Conservation (phyloP, 2,113 vertebrate species). For the Andinoacara biseriatus region DNA sequence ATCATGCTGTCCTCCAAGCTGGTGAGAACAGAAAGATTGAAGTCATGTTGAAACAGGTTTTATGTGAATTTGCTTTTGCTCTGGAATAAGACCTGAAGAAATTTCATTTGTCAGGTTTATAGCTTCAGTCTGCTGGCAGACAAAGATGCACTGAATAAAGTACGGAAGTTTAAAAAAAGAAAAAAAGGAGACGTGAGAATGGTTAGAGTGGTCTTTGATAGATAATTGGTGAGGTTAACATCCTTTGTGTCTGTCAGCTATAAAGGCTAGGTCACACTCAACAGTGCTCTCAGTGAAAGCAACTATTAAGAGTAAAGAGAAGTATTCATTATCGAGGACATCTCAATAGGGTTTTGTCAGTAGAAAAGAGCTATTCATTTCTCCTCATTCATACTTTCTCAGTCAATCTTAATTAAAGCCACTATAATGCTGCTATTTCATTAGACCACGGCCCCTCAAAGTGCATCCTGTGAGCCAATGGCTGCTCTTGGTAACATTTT, state of each 20-base stretch:
- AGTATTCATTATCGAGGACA: background rate
- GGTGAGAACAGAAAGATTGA: background rate
- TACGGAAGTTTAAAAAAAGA: background rate
- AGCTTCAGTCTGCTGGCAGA: background rate
- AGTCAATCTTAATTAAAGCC: background rate
- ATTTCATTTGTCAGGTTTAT: slow-evolving; percentile 4
- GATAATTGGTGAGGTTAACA: background rate
- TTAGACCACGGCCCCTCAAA: background rate
- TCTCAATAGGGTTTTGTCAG: background rate
- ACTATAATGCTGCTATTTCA: background rate
- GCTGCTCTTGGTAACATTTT: background rate
- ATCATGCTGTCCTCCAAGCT: background rate
- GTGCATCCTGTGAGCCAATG: background rate
- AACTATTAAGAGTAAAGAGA: background rate
- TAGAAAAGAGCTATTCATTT: slow-evolving; percentile 10
- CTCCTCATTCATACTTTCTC: background rate
- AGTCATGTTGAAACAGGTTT: background rate
- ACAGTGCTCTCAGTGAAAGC: background rate
- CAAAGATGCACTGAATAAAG: background rate
- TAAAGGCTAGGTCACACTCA: slow-evolving; percentile 1
- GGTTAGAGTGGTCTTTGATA: background rate
- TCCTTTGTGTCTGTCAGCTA: background rate
- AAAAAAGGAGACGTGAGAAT: background rate
- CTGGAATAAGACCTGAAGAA: background rate
- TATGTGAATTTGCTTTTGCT: slow-evolving; percentile 8